Evolutionary conservation across 2,113 vertebrate species (phyloP).

Genomic region (Isurus oxyrinchus): DNA sequence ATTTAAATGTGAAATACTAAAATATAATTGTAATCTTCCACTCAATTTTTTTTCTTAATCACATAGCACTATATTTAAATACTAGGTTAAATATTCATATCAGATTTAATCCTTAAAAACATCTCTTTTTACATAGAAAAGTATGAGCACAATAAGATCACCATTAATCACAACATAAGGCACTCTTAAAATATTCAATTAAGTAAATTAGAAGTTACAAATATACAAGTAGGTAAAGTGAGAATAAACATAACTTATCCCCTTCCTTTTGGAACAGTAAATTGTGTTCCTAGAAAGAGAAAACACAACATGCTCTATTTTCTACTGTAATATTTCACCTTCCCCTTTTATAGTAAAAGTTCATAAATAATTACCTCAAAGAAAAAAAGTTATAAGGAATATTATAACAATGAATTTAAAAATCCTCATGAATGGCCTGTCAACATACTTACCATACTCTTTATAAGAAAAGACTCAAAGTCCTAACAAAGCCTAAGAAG

Average conservation of each 20-base stretch:
- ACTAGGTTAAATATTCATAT: neutral
- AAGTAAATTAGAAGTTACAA: neutral
- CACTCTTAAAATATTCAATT: neutral
- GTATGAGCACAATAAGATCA: neutral
- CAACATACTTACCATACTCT: neutral
- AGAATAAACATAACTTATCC: constrained; percentile 10
- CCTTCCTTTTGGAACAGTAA: neutral
- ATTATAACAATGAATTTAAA: neutral
- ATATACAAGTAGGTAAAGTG: no score
- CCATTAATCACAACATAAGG: neutral
- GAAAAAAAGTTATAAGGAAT: neutral
- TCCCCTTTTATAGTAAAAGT: neutral
- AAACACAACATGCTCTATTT: neutral
- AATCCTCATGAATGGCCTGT: neutral
- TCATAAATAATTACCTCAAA: neutral
- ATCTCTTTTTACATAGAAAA: neutral
- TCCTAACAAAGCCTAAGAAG: neutral
- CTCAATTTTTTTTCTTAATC: neutral
- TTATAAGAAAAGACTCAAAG: constrained; percentile 1
- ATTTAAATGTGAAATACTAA: neutral
- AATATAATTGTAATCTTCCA: neutral
- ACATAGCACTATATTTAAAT: neutral
- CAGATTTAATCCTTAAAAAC: neutral
- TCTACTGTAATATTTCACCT: neutral
- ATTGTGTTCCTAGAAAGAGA: neutral